Evolutionary conservation across 2,888 invertebrate species (phyloP).

Genomic region (Cataglyphis altisquamis): DNA sequence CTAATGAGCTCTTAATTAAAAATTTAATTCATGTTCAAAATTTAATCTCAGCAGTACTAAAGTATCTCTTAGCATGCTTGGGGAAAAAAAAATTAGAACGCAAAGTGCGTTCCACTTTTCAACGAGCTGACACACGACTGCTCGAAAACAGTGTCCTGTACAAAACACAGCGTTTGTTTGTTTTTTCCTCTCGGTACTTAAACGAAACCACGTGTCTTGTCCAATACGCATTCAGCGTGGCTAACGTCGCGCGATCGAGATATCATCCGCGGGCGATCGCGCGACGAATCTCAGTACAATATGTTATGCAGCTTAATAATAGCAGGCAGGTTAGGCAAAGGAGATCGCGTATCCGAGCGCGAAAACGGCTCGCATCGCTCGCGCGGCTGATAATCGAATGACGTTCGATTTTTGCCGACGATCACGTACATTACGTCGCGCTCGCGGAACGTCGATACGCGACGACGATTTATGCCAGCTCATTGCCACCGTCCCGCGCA

Average conservation of each 20-base stretch:
- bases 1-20: not conserved
- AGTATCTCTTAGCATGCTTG: not conserved
- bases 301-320: slow-evolving; percentile 77
- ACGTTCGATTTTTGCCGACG: not conserved
- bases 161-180: slow-evolving; percentile 16
- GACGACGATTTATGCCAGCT: slow-evolving; percentile 79
- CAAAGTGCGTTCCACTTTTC: slow-evolving; percentile 26
- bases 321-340: slow-evolving; percentile 71
- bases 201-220: not conserved
- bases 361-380: slow-evolving; percentile 18
- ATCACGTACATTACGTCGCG: not conserved
- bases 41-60: not conserved
- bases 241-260: not conserved
- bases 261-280: not conserved
- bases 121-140: not conserved
- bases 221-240: not conserved
- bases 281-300: slow-evolving; percentile 73
- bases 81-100: not conserved
- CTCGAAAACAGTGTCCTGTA: not conserved
- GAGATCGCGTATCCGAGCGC: not conserved
- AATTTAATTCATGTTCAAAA: not conserved
- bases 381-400: not conserved
- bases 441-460: slow-evolving; percentile 54
- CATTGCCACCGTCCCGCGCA: slow-evolving; percentile 75
- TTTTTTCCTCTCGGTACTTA: not conserved